These are phyloP conservation scores for Acronicta leporina DNA, from an alignment of 2,888 invertebrate species.

Conservation along the genomic window DNA sequence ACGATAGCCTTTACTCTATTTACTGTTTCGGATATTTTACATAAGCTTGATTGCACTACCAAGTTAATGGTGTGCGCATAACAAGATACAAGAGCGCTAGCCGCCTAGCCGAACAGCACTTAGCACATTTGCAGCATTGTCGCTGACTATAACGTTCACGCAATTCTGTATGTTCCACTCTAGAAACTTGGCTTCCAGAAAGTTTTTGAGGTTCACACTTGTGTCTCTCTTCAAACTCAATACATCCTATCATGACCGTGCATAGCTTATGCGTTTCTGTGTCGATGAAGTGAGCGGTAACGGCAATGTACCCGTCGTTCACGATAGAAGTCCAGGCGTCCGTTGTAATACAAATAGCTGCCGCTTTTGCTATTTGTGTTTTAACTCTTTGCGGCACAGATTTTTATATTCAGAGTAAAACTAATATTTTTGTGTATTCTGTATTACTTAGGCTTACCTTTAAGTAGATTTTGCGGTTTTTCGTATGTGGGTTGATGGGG, in stretches of 20 bases:
- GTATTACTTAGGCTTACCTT: no score
- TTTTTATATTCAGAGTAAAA: no score
- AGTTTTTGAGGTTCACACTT: neutral
- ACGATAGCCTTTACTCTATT: slow-evolving; percentile 17
- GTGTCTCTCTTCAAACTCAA: slow-evolving; percentile 24
- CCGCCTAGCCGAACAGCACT: no score
- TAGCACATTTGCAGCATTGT: slow-evolving; percentile 5
- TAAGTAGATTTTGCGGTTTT: no score
- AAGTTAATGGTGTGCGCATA: slow-evolving; percentile 26
- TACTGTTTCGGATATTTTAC: slow-evolving; percentile 22
- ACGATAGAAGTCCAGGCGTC: slow-evolving; percentile 26
- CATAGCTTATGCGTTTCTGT: slow-evolving; percentile 7
- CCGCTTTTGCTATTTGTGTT: slow-evolving; percentile 23
- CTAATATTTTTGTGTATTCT: no score
- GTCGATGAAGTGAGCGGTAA: slow-evolving; percentile 24
- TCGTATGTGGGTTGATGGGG: no score
- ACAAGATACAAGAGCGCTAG: no score
- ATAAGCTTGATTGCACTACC: slow-evolving; percentile 13
- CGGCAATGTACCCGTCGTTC: slow-evolving; percentile 17
- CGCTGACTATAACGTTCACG: neutral
- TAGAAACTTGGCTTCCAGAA: slow-evolving; percentile 9
- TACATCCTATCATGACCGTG: slow-evolving; percentile 31
- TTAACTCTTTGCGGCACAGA: no score
- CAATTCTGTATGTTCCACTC: slow-evolving; percentile 16
- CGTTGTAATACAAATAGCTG: slow-evolving; percentile 25